Base-by-base conservation (phyloP, 37 sponge, comb jelly and placozoan genomes). In the Cladorhizidae sp. region DNA sequence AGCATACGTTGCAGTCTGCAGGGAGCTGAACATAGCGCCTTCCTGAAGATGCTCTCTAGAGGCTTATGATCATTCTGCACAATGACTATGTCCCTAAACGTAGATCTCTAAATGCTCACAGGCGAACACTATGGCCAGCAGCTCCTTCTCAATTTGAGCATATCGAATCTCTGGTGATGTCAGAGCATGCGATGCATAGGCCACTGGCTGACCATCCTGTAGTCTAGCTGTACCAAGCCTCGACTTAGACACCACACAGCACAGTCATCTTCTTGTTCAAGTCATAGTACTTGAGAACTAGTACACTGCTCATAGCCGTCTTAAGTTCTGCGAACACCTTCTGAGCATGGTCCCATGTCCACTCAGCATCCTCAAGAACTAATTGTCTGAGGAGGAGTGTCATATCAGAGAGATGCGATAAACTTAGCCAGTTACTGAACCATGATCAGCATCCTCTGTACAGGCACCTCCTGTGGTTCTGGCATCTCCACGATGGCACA, bases 341-440 rank as follows among this genome's bases (percentile, higher is more conserved):
- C 50, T 68, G 78, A 45, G n/a, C n/a, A n/a, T n/a, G n/a, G n/a
- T n/a, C n/a, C n/a, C n/a, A n/a, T n/a, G n/a, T n/a, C n/a, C n/a
- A n/a, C n/a, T n/a, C n/a, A n/a, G n/a, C n/a, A n/a, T n/a, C n/a
- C n/a, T n/a, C n/a, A n/a, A n/a, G n/a, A n/a, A n/a, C n/a, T n/a
- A n/a, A n/a, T n/a, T n/a, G n/a, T n/a, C n/a, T n/a, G n/a, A n/a
- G n/a, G n/a, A n/a, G n/a, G n/a, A n/a, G n/a, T n/a, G n/a, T n/a
- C n/a, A n/a, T n/a, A n/a, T n/a, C n/a, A n/a, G n/a, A 45, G 73
- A 20, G 40, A 20, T 21, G 51, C n/a, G 3, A 89, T 57, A 42
- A 89, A 89, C 51, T 84, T 79, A 57, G 49, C 36, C 0, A 89
- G 75, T 52, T 83, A 89, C 23, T 83, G 77, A 3, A 64, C 75